Percentiles rank a stretch among this genome's conserved stretches.
phyloP scores from a whole-genome alignment of 2,797 vertebrate genomes.

The Danio aesculapii region DNA sequence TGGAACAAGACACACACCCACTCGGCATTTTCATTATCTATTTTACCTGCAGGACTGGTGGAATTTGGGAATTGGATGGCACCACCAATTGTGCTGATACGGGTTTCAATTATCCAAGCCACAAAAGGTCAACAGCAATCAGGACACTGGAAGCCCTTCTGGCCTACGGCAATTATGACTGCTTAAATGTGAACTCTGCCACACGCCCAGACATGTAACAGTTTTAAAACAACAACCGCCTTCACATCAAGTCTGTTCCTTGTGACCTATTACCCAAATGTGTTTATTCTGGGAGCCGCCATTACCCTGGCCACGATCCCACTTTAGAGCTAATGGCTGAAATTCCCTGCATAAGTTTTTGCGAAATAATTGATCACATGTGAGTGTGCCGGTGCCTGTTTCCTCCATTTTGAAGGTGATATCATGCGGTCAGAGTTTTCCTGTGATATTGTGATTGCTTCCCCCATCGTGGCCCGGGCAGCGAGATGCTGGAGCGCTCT shows the following conservation, averaged over 20 bases:
- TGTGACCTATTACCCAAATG: conserved; percentile 82
- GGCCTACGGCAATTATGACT: conserved; percentile 66
- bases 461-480: conserved; percentile 60
- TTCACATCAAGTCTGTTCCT: conserved; percentile 33
- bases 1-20: conserved; percentile 28
- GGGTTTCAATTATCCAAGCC: conserved; percentile 8
- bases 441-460: conserved; percentile 81
- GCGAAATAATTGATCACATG: conserved; percentile 84
- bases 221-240: conserved; percentile 55
- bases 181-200: conserved; percentile 66
- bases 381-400: conserved; percentile 79
- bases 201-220: conserved; percentile 59
- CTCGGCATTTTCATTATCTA: neutral
- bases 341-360: conserved; percentile 67
- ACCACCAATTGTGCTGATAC: neutral
- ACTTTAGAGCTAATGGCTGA: conserved; percentile 81
- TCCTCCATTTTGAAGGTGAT: conserved; percentile 81
- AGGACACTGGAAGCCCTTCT: conserved; percentile 64
- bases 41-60: neutral
- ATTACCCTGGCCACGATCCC: conserved; percentile 81
- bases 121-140: conserved; percentile 63
- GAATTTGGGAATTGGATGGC: neutral
- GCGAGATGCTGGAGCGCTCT: conserved; percentile 62
- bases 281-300: conserved; percentile 84
- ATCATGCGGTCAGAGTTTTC: conserved; percentile 74